Conservation (phyloP, 2,797 vertebrate genomes). For the Carduelis carduelis region DNA sequence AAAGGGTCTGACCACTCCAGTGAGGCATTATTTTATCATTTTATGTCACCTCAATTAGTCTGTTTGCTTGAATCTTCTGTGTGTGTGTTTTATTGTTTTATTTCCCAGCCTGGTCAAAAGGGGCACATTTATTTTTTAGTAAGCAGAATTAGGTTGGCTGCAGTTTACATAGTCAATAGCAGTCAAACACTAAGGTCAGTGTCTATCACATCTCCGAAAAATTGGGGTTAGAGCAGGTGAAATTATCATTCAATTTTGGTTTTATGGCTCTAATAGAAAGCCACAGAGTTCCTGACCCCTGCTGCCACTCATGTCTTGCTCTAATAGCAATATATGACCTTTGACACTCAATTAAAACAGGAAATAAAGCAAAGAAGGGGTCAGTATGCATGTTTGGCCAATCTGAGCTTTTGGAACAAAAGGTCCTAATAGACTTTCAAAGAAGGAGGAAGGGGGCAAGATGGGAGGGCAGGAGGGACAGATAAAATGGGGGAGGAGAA, state of each 20-base stretch:
- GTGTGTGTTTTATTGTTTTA: constrained; percentile 64
- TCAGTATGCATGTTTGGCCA: constrained; percentile 65
- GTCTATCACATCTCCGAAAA: constrained; percentile 72
- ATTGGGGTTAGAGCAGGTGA: constrained; percentile 79
- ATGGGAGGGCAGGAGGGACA: not conserved
- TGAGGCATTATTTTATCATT: constrained; percentile 65
- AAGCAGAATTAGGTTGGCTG: constrained; percentile 70
- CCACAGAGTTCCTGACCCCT: constrained; percentile 70
- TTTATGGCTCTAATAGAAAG: constrained; percentile 75
- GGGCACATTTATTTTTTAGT: constrained; percentile 70
- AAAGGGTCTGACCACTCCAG: constrained; percentile 33
- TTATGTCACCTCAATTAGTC: constrained; percentile 53
- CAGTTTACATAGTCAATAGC: constrained; percentile 76
- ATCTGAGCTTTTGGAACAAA: constrained; percentile 44
- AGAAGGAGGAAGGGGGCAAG: not conserved
- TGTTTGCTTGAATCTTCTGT: constrained; percentile 50
- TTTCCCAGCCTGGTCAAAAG: constrained; percentile 50
- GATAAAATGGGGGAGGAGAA: not conserved
- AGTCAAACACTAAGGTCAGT: constrained; percentile 77
- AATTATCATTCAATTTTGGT: constrained; percentile 77
- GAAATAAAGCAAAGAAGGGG: constrained; percentile 73
- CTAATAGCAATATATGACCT: constrained; percentile 73
- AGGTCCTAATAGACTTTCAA: constrained; percentile 33
- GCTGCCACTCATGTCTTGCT: constrained; percentile 70
- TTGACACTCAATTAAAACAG: constrained; percentile 76